These are phyloP conservation scores for Cremastinae sp. DNA, from an alignment of 2,888 invertebrate genomes.

Conservation along the genomic window DNA sequence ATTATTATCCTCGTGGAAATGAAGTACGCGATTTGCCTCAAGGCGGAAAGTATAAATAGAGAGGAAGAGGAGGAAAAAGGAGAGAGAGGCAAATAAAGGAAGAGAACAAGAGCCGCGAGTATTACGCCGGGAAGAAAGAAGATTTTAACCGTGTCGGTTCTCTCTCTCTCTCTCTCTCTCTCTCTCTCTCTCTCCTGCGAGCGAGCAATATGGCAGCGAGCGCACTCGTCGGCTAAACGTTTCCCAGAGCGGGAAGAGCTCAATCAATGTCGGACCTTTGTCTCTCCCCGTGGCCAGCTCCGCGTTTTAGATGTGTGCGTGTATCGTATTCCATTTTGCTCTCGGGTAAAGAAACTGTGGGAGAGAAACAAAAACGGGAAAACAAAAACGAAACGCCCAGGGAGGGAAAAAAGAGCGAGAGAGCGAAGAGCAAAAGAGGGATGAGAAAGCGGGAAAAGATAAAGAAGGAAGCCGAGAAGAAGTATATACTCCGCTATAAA, in stretches of 20 bases:
- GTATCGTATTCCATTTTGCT: conserved; percentile 35
- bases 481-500: conserved; percentile 50
- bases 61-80: conserved; percentile 15
- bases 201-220: conserved; percentile 50
- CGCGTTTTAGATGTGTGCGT: conserved; percentile 33
- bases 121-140: conserved; percentile 40
- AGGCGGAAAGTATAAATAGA: conserved; percentile 40
- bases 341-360: conserved; percentile 41
- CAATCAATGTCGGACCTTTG: conserved; percentile 69
- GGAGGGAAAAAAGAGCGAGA: conserved; percentile 42
- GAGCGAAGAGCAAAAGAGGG: conserved; percentile 20
- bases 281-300: conserved; percentile 39
- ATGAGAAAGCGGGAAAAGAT: conserved; percentile 42
- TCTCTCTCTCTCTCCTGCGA: conserved; percentile 24
- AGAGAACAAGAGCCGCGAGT: conserved; percentile 24
- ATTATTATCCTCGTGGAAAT: conserved; percentile 56
- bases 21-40: conserved; percentile 58
- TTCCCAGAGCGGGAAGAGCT: conserved; percentile 73
- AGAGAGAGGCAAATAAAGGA: conserved; percentile 6
- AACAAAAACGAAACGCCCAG: not conserved
- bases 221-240: conserved; percentile 67
- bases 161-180: conserved; percentile 22
- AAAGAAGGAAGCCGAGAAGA: conserved; percentile 52
- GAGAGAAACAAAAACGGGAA: conserved; percentile 29
- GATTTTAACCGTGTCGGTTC: conserved; percentile 50